Percentiles rank a stretch among this genome's conserved stretches.
Evolutionary conservation across 2,797 vertebrate species (phyloP).

Genomic region (Darevskia mixta): DNA sequence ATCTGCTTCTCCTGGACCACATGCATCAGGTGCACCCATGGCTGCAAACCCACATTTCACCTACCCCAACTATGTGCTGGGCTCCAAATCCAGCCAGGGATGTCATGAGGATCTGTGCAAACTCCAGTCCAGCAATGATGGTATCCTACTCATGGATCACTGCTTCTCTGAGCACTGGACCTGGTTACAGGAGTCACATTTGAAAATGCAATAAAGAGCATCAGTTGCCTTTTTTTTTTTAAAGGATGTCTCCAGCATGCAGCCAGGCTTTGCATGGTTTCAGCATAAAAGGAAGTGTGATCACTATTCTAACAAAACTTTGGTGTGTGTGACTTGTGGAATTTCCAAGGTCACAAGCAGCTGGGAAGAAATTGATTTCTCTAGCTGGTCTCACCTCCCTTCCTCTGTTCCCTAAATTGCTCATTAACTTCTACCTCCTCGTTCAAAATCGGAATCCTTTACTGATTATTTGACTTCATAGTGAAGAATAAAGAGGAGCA

Average conservation of each 20-base stretch:
- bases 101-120: background rate
- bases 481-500: conserved; percentile 16
- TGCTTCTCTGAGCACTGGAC: background rate
- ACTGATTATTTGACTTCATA: background rate
- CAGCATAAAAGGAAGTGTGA: background rate
- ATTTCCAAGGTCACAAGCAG: background rate
- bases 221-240: background rate
- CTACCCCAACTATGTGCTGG: background rate
- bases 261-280: background rate
- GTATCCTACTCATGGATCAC: background rate
- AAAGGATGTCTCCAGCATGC: background rate
- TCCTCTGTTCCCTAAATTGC: background rate
- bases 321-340: background rate
- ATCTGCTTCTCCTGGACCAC: background rate
- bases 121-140: background rate
- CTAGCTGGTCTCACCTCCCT: background rate
- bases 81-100: background rate
- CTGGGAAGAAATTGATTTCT: background rate
- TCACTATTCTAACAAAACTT: background rate
- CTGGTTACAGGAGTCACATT: background rate
- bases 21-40: background rate
- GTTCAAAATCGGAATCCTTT: conserved; percentile 8
- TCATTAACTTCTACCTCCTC: background rate
- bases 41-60: background rate
- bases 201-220: background rate